Percentiles rank a stretch among this genome's conserved stretches.
Evolutionary conservation across 2,888 invertebrate species (phyloP).

Genomic region (Standfussiana lucernea): DNA sequence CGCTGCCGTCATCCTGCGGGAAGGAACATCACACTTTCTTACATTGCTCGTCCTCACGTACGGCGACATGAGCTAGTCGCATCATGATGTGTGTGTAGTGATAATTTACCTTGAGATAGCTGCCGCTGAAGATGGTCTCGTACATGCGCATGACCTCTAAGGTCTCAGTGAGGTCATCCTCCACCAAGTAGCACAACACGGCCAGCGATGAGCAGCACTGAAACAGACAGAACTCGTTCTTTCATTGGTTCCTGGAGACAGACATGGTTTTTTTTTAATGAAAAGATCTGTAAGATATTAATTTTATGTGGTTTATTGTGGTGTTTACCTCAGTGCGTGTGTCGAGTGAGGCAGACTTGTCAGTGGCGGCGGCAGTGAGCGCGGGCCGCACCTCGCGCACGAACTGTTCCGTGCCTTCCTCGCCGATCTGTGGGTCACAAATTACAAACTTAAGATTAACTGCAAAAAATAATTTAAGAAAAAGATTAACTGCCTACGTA

Average conservation of each 20-base stretch:
- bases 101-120: conserved; percentile 92
- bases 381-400: conserved; percentile 93
- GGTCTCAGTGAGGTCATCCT: conserved; percentile 94
- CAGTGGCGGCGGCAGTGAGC: conserved; percentile 93
- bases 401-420: conserved; percentile 92
- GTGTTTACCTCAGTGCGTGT: conserved; percentile 93
- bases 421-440: conserved; percentile 80
- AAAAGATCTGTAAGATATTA: too few species aligned
- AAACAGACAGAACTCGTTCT: conserved; percentile 63
- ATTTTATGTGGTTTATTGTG: too few species aligned
- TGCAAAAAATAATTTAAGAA: too few species aligned
- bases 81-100: background rate
- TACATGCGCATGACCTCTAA: conserved; percentile 94
- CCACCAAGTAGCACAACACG: conserved; percentile 95
- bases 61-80: background rate
- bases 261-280: background rate
- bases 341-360: conserved; percentile 93
- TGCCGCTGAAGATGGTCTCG: conserved; percentile 94
- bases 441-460: too few species aligned
- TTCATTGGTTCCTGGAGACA: background rate
- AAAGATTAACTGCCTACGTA: too few species aligned
- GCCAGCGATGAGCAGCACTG: conserved; percentile 96
- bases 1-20: conserved; percentile 93
- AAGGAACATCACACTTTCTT: background rate
- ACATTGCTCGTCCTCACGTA: background rate